phyloP scores from a whole-genome alignment of 2,888 invertebrate species.

The Acanthosepion pharaonis region DNA sequence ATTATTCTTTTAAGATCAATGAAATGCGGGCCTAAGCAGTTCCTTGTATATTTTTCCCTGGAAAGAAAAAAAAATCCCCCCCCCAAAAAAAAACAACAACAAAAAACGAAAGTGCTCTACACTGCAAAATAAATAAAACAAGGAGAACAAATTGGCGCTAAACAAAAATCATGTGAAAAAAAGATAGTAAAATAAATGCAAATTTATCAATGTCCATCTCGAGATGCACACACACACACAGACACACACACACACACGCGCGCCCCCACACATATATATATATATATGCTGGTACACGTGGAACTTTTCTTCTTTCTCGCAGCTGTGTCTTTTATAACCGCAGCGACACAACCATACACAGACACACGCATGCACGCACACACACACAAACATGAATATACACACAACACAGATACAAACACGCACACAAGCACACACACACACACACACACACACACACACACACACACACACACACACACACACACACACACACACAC shows the following conservation, averaged over 20 bases:
- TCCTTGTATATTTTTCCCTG: background rate
- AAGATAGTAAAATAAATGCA: background rate
- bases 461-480: no score
- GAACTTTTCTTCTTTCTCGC: background rate
- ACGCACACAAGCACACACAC: no score
- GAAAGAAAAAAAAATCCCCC: background rate
- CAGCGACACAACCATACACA: no score
- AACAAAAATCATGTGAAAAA: background rate
- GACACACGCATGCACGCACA: background rate
- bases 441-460: no score
- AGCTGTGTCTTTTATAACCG: no score
- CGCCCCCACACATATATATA: background rate
- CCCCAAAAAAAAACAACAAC: background rate
- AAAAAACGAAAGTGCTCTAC: background rate
- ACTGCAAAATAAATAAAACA: background rate
- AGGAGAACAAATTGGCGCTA: background rate
- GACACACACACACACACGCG: background rate
- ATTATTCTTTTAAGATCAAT: conserved; percentile 2
- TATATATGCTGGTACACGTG: background rate
- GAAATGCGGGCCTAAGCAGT: background rate
- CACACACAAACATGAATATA: background rate
- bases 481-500: no score
- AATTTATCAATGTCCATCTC: background rate
- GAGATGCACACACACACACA: background rate
- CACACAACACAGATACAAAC: no score